Conservation (phyloP, 2,113 vertebrate genomes). For the Phaetusa simplex region DNA sequence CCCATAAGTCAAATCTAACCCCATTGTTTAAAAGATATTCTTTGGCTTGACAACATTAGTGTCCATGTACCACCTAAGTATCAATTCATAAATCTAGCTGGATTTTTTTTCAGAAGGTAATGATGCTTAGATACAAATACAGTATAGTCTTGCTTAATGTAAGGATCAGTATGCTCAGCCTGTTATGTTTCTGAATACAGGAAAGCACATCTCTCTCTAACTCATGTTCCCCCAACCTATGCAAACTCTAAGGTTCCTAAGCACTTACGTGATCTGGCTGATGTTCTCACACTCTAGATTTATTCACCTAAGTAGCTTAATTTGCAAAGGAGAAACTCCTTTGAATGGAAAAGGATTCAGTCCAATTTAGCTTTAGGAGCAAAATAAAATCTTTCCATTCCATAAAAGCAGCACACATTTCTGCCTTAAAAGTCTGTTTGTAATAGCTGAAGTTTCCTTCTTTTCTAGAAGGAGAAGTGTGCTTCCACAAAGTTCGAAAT, state of each 20-base stretch:
- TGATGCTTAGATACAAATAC: not conserved
- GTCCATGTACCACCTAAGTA: not conserved
- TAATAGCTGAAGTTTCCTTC: not conserved
- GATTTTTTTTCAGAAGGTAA: not conserved
- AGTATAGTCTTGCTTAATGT: not conserved
- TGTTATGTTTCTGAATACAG: not conserved
- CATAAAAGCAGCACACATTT: not conserved
- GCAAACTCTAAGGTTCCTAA: not conserved
- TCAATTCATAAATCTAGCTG: not conserved
- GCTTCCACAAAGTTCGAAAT: not conserved
- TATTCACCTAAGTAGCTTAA: not conserved
- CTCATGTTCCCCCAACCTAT: not conserved
- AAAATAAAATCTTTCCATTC: not conserved
- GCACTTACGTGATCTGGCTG: not conserved
- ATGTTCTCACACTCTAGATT: not conserved
- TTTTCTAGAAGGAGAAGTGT: not conserved
- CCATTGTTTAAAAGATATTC: not conserved
- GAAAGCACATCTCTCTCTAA: not conserved
- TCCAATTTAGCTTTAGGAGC: not conserved
- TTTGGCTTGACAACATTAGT: not conserved
- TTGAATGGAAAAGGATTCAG: not conserved
- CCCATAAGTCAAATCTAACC: not conserved
- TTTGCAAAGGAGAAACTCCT: not conserved
- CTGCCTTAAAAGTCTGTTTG: not conserved
- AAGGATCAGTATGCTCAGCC: not conserved